Conservation (phyloP, 2,888 invertebrate genomes). For the Ptychoptera albimana region DNA sequence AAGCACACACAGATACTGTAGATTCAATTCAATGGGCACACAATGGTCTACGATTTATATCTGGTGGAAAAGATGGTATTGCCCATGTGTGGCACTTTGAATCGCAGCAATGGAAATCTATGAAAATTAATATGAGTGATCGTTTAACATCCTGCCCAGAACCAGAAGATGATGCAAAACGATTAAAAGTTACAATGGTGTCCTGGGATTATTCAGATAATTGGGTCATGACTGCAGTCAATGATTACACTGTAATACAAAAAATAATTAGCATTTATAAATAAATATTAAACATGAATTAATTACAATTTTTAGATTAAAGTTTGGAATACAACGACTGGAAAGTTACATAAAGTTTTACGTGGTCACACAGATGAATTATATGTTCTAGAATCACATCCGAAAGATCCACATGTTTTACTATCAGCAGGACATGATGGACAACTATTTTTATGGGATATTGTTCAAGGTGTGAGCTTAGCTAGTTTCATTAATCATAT, state of each 20-base stretch:
- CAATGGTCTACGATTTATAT: conserved; percentile 70
- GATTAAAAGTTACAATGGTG: conserved; percentile 85
- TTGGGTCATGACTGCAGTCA: conserved; percentile 79
- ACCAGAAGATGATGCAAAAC: conserved; percentile 38
- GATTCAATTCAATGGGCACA: conserved; percentile 96
- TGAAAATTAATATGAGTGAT: conserved; percentile 53
- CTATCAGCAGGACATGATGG: conserved; percentile 96
- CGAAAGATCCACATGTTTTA: conserved; percentile 63
- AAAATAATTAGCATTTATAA: neutral
- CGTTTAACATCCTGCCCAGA: conserved; percentile 35
- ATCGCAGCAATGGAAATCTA: conserved; percentile 75
- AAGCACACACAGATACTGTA: conserved; percentile 58
- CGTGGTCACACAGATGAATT: conserved; percentile 82
- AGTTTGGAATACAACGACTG: conserved; percentile 64
- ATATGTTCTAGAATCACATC: conserved; percentile 88
- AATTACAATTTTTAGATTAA: conserved; percentile 24
- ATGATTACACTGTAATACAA: conserved; percentile 49
- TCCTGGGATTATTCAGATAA: conserved; percentile 85
- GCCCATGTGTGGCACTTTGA: conserved; percentile 88
- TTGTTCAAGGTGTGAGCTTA: conserved; percentile 38
- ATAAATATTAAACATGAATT: neutral
- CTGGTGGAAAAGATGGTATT: conserved; percentile 90
- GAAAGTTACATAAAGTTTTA: conserved; percentile 47
- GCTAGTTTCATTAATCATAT: conserved; percentile 57
- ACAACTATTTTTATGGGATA: conserved; percentile 73